These are phyloP conservation scores for Halcyon leucocephala DNA, from an alignment of 2,797 vertebrate genomes.

Conservation along the genomic window DNA sequence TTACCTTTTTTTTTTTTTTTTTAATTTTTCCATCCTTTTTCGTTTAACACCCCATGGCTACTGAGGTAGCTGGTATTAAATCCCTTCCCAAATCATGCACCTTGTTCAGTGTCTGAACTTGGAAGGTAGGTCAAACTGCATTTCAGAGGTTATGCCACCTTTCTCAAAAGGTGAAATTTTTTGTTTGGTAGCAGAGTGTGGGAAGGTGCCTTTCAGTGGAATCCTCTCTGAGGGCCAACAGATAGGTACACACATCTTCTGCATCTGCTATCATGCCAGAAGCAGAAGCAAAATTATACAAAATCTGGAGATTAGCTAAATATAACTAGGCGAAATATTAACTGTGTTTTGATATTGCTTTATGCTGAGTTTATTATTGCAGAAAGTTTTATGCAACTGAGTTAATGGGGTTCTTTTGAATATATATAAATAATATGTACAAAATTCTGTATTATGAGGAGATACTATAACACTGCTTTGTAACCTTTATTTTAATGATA, in stretches of 20 bases:
- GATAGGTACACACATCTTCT: background rate
- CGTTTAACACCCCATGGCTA: background rate
- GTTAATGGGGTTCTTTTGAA: background rate
- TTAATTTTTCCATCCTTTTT: background rate
- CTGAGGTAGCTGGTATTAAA: conserved; percentile 38
- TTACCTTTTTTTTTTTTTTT: background rate
- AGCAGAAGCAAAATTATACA: background rate
- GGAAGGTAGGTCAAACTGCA: background rate
- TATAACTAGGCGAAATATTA: background rate
- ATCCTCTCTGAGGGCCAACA: background rate
- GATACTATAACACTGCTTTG: background rate
- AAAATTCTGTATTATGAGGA: background rate
- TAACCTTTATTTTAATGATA: background rate
- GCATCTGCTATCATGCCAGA: background rate
- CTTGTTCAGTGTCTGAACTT: background rate
- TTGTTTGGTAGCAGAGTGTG: background rate
- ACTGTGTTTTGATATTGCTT: conserved; percentile 36
- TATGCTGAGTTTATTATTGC: conserved; percentile 21
- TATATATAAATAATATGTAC: background rate
- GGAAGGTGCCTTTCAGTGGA: background rate
- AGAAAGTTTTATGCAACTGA: background rate
- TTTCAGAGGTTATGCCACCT: background rate
- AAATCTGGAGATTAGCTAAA: background rate
- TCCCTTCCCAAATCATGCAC: background rate
- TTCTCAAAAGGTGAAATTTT: background rate